Evolutionary conservation across 2,797 vertebrate genomes (phyloP), one percentile per base, ranked within the genome.

Genomic region (Anabas testudineus): DNA sequence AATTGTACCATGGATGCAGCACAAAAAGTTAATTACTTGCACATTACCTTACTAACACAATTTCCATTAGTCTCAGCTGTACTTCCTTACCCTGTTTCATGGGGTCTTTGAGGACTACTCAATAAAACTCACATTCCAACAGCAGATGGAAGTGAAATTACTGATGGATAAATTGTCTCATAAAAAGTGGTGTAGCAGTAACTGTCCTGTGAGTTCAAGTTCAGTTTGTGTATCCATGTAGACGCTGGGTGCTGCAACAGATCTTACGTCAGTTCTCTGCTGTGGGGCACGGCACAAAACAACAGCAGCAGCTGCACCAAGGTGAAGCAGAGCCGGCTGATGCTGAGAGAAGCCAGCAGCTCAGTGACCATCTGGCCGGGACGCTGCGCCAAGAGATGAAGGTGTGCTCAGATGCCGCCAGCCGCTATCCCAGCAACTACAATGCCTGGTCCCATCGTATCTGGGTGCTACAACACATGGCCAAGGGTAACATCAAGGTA

Each of bases 371-470:
- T 42, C 93, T 95, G 48, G 93, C 95, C 47, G 86, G 75, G 67
- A 90, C 94, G 2, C 88, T 98, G 49, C 95, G 93, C 65, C 95
- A 97, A 66, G 98, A 99, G 90, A 97, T 99, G 93, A 95, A 92
- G 67, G 96, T 99, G 70, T 99, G 97, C 80, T 89, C 93, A 9
- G 96, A 97, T n/a, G 97, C 98, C 10, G 97, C 97, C 16, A 93
- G 95, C 64, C 95, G 96, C 28, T 99, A 99, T 49, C 95, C 97
- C 71, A 99, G 97, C 90, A 99, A 99, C 92, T 99, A 99, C 87
- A 99, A 99, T 7, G 97, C 97, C 83, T 99, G 98, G 98, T 99
- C 97, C 15, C 98, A 99, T 88, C 97, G 98, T 51, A 97, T 98
- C 87, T 99, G 98, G 97, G 96, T 99, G 74, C 90, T 99, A 61